Evolutionary conservation across 2,113 vertebrate species (phyloP), one percentile per base, ranked within the genome.

Genomic region (Eonycteris spelaea): DNA sequence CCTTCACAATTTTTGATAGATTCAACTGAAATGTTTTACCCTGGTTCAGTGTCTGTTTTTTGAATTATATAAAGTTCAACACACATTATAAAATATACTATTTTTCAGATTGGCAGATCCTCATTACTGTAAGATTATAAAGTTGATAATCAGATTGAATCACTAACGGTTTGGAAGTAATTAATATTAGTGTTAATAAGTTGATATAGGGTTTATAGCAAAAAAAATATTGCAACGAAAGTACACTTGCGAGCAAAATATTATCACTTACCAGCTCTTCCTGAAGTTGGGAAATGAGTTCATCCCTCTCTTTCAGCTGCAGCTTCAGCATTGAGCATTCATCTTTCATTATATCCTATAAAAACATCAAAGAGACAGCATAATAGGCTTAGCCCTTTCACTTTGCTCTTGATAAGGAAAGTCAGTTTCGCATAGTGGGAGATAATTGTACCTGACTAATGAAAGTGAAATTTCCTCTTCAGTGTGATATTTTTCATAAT

Each of bases 271-370:
- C 99, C 99, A 99, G 98, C 97, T 99, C 99, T 95, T 98, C 99
- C 79, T 99, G 99, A 91, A 99, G 99, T 97, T 99, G 98, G 83
- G 98, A 98, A 98, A 99, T 99, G 96, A 99, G 97, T 95, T 99
- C 99, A 8, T 99, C 99, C 97, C 98, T 99, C 97, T 99, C 99
- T 94, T 99, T 99, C 97, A 99, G 98, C 95, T 99, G 99, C 91
- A 99, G 98, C 96, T 99, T 99, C 97, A 99, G 98, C 78, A 98
- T 78, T 2, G 98, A 98, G 86, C 98, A 99, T 97, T 99, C 99
- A 96, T 99, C 99, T 99, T 99, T 99, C 97, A 98, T 98, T 90
- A 98, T 98, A 96, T 99, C 99, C 99, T 99, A 98, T 33, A 97
- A 99, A 91, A 98, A 98, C 95, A 99, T 98, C 97, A 98, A 98